Base-by-base conservation (phyloP, 2,113 vertebrate species). In the Columba janthina region DNA sequence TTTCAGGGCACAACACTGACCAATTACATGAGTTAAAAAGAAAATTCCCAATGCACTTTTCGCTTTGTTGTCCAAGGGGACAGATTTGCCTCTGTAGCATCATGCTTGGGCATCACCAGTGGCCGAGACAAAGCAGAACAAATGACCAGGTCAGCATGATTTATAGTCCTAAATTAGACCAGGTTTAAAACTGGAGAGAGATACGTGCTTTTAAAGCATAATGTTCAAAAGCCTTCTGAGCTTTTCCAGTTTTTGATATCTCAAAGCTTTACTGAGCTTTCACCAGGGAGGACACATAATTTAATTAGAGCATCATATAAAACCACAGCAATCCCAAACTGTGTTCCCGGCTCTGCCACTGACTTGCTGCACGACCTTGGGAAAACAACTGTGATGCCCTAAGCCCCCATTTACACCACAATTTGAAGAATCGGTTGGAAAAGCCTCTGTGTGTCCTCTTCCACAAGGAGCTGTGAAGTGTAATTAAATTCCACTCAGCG, bases 401-500 rank as follows among this genome's bases (percentile, higher is more conserved):
- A 2, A 84, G 53, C 46, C 60, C 78, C 29, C 4, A 0, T 65
- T 79, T 32, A 75, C 0, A 0, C 72, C 60, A 66, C 42, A 53
- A 28, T 54, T 65, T 9, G 8, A 92, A 62, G 83, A 90, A 32
- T 46, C 32, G 31, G 36, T 50, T 57, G 65, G 48, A 48, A 89
- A 95, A 69, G 31, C 17, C 46, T 54, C 69, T 75, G 17, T 5
- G 34, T 17, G 20, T 84, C 69, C 57, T 72, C 85, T 94, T 92
- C 70, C 73, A 75, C 84, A 40, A 40, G 46, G 44, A 93, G 72
- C 80, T 20, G 14, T 11, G 36, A 85, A 90, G 65, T 79, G 85
- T 94, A 96, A 97, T 96, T 97, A 95, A 89, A 92, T 89, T 92
- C 92, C 57, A 94, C 69, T 50, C 54, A 61, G 85, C 15, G 3